Evolutionary conservation across 2,888 invertebrate species (phyloP).

Genomic region (Gortyna flavago): DNA sequence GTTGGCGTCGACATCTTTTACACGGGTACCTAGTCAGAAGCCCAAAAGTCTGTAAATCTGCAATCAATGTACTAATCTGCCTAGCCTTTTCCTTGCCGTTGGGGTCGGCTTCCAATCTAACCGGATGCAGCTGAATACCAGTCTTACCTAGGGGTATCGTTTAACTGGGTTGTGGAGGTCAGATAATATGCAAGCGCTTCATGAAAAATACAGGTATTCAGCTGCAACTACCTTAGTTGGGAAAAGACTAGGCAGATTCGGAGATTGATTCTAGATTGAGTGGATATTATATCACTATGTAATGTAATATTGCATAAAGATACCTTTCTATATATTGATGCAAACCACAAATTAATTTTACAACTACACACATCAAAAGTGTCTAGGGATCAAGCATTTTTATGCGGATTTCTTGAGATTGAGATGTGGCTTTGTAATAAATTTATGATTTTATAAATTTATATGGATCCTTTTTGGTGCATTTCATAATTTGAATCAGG

Average conservation of each 20-base stretch:
- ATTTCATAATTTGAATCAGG: too few species aligned
- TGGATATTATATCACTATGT: too few species aligned
- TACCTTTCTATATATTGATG: not conserved
- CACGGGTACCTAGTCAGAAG: not conserved
- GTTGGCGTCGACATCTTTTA: not conserved
- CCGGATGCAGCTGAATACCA: not conserved
- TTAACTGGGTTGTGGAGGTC: not conserved
- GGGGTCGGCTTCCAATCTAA: not conserved
- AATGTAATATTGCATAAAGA: constrained; percentile 2
- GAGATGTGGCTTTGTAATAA: too few species aligned
- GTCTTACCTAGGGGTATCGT: not conserved
- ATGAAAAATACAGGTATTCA: not conserved
- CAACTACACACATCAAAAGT: too few species aligned
- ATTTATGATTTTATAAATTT: too few species aligned
- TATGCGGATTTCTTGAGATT: too few species aligned
- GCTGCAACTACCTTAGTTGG: not conserved
- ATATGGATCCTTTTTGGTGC: too few species aligned
- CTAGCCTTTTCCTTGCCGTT: not conserved
- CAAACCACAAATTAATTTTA: not conserved
- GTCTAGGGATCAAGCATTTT: too few species aligned
- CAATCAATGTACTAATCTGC: too few species aligned
- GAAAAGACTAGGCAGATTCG: not conserved
- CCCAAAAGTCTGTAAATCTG: not conserved
- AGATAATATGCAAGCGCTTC: not conserved
- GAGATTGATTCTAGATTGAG: not conserved